Percentiles rank a stretch among this genome's conserved stretches.
Conservation (phyloP, 2,113 vertebrate genomes). For the Petromus typicus region DNA sequence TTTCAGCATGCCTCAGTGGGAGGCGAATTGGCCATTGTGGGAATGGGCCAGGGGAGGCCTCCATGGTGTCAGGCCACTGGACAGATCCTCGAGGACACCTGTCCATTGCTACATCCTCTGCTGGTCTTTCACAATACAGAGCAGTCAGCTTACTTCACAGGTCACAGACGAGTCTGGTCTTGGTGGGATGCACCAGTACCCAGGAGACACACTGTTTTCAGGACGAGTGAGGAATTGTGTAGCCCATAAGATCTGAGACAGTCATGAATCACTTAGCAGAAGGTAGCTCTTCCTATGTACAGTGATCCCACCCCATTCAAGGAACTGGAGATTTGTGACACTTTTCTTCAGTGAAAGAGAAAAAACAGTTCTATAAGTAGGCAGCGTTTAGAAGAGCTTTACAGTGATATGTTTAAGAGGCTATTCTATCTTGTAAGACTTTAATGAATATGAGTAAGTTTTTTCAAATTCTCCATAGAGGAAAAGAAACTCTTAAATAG, state of each 20-base stretch:
- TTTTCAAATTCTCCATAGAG: neutral
- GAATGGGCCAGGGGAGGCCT: slow-evolving; percentile 41
- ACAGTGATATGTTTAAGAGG: neutral
- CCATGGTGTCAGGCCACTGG: slow-evolving; percentile 70
- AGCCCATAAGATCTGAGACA: neutral
- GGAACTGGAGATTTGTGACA: neutral
- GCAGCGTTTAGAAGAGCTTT: neutral
- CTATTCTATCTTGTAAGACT: neutral
- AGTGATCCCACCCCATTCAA: neutral
- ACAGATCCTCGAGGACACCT: neutral
- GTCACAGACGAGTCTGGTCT: slow-evolving; percentile 62
- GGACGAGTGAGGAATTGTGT: neutral
- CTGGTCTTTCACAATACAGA: slow-evolving; percentile 57
- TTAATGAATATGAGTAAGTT: neutral
- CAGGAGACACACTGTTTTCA: neutral
- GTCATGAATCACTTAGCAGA: neutral
- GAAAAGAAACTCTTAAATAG: neutral
- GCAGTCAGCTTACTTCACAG: slow-evolving; percentile 47
- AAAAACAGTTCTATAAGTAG: neutral
- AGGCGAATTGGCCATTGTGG: slow-evolving; percentile 56
- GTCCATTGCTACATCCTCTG: slow-evolving; percentile 55
- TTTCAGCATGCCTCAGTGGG: slow-evolving; percentile 61
- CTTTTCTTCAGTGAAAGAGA: neutral
- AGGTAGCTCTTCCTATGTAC: neutral
- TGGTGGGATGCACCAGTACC: neutral